phyloP scores from a whole-genome alignment of 2,888 invertebrate genomes.

The Neoascia interrupta region DNA sequence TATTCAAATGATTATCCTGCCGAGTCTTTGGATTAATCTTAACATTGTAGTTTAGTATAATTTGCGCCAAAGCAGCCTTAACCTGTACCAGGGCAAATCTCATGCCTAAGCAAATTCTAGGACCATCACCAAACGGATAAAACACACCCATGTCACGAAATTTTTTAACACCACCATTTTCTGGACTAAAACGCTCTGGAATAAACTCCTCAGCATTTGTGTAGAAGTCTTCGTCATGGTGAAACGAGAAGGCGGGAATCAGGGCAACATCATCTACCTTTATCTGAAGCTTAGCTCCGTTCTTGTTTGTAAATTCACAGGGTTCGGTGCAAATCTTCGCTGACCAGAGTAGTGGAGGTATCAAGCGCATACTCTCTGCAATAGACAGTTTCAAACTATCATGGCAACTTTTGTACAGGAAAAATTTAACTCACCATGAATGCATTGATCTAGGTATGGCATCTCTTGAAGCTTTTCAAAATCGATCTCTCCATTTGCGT shows the following conservation, averaged over 20 bases:
- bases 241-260: slow-evolving; percentile 76
- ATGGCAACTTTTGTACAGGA: too few species aligned
- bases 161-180: slow-evolving; percentile 74
- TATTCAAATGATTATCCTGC: not conserved
- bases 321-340: slow-evolving; percentile 74
- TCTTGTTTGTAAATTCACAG: slow-evolving; percentile 72
- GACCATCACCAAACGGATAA: slow-evolving; percentile 78
- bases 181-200: slow-evolving; percentile 76
- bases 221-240: slow-evolving; percentile 75
- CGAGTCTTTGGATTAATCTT: slow-evolving; percentile 3
- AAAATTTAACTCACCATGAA: too few species aligned
- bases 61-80: slow-evolving; percentile 75
- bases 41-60: slow-evolving; percentile 73
- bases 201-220: slow-evolving; percentile 74
- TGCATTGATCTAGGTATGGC: not conserved
- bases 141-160: slow-evolving; percentile 76
- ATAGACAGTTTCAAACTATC: too few species aligned
- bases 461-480: not conserved
- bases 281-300: slow-evolving; percentile 71
- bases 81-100: slow-evolving; percentile 74
- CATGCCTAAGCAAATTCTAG: slow-evolving; percentile 77
- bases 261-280: slow-evolving; percentile 73
- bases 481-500: not conserved
- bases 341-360: not conserved
- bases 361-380: not conserved